These are phyloP conservation scores for Hippocampus abdominalis DNA, from an alignment of 2,113 vertebrate species.

Conservation along the genomic window DNA sequence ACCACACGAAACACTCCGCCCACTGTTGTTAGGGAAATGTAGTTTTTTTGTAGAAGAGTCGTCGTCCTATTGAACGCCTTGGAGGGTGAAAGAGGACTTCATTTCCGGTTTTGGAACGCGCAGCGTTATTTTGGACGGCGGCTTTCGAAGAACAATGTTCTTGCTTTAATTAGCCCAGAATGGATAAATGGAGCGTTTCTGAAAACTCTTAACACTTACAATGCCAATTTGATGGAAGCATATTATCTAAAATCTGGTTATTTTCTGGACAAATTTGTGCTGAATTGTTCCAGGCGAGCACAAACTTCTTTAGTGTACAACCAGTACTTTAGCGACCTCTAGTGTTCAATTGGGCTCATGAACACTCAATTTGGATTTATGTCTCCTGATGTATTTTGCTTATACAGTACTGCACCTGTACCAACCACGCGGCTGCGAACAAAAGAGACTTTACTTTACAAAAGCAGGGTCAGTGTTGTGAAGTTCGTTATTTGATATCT, in stretches of 20 bases:
- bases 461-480: too few species aligned
- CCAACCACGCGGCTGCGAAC: too few species aligned
- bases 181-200: not conserved
- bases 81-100: conserved; percentile 30
- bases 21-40: conserved; percentile 58
- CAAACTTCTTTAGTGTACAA: too few species aligned
- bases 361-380: too few species aligned
- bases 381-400: too few species aligned
- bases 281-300: not conserved
- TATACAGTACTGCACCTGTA: too few species aligned
- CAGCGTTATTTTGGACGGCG: not conserved
- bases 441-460: too few species aligned
- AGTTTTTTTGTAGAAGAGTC: conserved; percentile 30
- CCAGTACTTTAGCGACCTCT: conserved; percentile 29
- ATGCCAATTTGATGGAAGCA: not conserved
- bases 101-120: conserved; percentile 43
- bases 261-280: not conserved
- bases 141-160: not conserved
- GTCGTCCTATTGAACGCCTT: not conserved
- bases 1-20: conserved; percentile 11
- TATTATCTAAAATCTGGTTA: not conserved
- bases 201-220: not conserved
- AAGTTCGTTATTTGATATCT: too few species aligned
- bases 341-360: conserved; percentile 15
- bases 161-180: too few species aligned